Base-by-base conservation (phyloP, 2,113 vertebrate genomes). In the Colossoma macropomum region DNA sequence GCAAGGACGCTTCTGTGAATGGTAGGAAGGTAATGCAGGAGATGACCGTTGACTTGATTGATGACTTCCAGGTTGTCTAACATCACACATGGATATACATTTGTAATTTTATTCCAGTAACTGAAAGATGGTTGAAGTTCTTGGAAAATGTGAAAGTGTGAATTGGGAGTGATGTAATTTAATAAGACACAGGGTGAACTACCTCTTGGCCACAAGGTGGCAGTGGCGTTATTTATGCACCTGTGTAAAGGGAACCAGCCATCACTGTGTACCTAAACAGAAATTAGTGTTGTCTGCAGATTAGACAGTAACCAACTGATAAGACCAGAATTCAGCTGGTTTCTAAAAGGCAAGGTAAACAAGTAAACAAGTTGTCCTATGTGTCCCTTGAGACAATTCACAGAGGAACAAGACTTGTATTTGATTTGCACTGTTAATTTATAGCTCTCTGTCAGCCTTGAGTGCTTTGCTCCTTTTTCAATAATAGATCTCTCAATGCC, bases 361-460 rank as follows among this genome's bases (percentile, higher is more conserved):
- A 71, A 66, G 38, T 38, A 77, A 77, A 72, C 71, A 68, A 21
- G 23, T 28, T 30, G 52, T 65, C 71, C 23, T 16, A 23, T n/a
- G 28, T 50, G 25, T 7, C 52, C 52, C 28, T 69, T 19, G 30
- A 21, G 19, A 60, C 27, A 19, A 19, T 45, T 48, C 32, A 62
- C 17, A 21, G 16, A 25, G 41, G 16, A 62, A n/a, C 11, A 69
- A 77, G 73, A 52, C 7, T 17, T 16, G 27, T 38, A 71, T 73
- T 62, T 66, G 54, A 86, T 80, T 76, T 83, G 56, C 66, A 41
- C 52, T 66, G 69, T 27, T 80, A 45, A 65, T 79, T 75, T 80
- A 63, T 28, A 34, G 34, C 59, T 63, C 72, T 60, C 38, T 79
- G 69, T 15, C 45, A 60, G 54, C 23, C 6, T 32, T 32, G 63